Percentiles rank a stretch among this genome's conserved stretches.
phyloP scores from a whole-genome alignment of 2,888 invertebrate genomes.

The Latheticus oryzae region DNA sequence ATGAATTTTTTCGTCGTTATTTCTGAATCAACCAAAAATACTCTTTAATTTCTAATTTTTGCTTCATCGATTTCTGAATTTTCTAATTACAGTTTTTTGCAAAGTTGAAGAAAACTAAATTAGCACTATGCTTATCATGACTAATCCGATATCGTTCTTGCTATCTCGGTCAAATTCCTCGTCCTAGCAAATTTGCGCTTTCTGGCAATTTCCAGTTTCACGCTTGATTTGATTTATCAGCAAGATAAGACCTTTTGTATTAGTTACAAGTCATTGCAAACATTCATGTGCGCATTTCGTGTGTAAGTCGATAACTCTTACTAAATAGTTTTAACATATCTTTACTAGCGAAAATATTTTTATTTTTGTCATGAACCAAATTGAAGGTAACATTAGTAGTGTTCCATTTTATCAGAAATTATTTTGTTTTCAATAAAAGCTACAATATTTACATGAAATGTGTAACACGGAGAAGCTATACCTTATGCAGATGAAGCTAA shows the following conservation, averaged over 20 bases:
- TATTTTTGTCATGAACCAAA: slow-evolving; percentile 9
- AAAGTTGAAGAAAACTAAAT: background rate
- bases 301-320: slow-evolving; percentile 39
- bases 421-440: slow-evolving; percentile 23
- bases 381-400: background rate
- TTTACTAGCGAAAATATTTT: slow-evolving; percentile 5
- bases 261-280: slow-evolving; percentile 56
- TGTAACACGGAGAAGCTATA: slow-evolving; percentile 39
- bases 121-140: slow-evolving; percentile 22
- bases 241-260: slow-evolving; percentile 55
- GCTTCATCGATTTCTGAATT: slow-evolving; percentile 16
- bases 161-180: slow-evolving; percentile 32
- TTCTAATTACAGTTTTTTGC: slow-evolving; percentile 5
- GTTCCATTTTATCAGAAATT: slow-evolving; percentile 12
- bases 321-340: slow-evolving; percentile 17
- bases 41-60: slow-evolving; percentile 17
- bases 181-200: slow-evolving; percentile 27
- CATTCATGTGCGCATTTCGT: slow-evolving; percentile 53
- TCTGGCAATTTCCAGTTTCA: slow-evolving; percentile 50
- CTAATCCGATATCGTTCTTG: slow-evolving; percentile 25
- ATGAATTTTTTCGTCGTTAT: too few relatives aligned
- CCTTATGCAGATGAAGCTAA: slow-evolving; percentile 44
- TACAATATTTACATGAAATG: slow-evolving; percentile 35
- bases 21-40: too few relatives aligned
- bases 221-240: slow-evolving; percentile 55